phyloP scores from a whole-genome alignment of 2,888 invertebrate genomes.

The Hyalella azteca region DNA sequence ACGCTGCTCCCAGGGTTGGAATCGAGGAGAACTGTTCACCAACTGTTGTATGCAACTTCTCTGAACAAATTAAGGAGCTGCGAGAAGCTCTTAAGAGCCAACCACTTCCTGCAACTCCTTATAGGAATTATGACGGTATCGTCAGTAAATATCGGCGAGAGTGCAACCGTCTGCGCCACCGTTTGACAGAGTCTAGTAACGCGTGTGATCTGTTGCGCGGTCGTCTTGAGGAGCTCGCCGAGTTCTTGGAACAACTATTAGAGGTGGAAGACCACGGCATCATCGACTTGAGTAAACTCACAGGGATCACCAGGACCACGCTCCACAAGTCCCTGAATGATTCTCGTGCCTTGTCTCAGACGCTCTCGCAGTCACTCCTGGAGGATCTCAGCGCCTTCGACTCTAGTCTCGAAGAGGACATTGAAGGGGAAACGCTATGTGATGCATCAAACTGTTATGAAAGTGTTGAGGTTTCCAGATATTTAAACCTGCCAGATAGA shows the following conservation, averaged over 20 bases:
- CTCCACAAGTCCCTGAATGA: slow-evolving; percentile 59
- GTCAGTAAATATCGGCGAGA: slow-evolving; percentile 59
- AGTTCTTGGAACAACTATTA: slow-evolving; percentile 71
- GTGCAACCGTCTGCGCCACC: slow-evolving; percentile 56
- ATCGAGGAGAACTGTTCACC: too few species aligned
- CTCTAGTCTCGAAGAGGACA: not conserved
- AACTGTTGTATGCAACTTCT: not conserved
- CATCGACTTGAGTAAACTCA: slow-evolving; percentile 59
- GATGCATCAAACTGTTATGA: not conserved
- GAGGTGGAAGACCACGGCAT: slow-evolving; percentile 64
- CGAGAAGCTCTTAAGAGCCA: not conserved
- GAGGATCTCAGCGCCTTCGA: slow-evolving; percentile 10
- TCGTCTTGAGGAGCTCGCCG: slow-evolving; percentile 72
- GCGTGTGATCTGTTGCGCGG: slow-evolving; percentile 68
- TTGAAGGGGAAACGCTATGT: not conserved
- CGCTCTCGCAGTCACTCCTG: slow-evolving; percentile 59
- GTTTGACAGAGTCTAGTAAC: slow-evolving; percentile 60
- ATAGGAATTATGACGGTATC: slow-evolving; percentile 46
- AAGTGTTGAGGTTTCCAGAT: not conserved
- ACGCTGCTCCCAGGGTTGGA: too few species aligned
- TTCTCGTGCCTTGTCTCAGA: slow-evolving; percentile 59
- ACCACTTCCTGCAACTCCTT: not conserved
- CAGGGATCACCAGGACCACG: slow-evolving; percentile 57
- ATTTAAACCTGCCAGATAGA: not conserved
- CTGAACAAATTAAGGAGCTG: not conserved